Base-by-base conservation (phyloP, 2,888 invertebrate species). In the Calliphora vomitoria region DNA sequence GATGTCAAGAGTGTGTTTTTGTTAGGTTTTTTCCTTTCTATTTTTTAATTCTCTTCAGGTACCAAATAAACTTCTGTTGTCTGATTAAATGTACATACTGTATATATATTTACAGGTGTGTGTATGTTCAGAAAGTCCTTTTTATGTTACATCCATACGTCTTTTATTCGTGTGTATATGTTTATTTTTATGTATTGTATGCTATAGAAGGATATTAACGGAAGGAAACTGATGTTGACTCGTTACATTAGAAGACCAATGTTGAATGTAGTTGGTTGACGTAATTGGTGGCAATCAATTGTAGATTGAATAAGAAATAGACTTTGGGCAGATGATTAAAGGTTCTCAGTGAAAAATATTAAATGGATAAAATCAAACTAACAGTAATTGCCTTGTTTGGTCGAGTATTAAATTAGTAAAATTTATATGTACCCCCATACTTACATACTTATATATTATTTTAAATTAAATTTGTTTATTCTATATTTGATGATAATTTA, bases 21-120 rank as follows among this genome's bases (percentile, higher is more conserved):
- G 64, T 38, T 75, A 18, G 76, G 25, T 80, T 69, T 68, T 31
- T 72, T 74, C 11, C 11, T 18, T 58, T 35, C 18, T 71, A 80
- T 81, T 41, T 71, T 44, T 8, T 60, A 64, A 69, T 80, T 75
- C 53, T 74, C 53, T 62, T 69, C 85, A 81, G 76, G 81, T 85
- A 64, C 10, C 62, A 44, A 68, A 74, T 44, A 64, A 69, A 44
- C 55, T 72, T 38, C 47, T 62, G 76, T 47, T n/a, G 44, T 53
- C 15, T 71, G 41, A 62, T 10, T 62, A 55, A 25, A 25, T 25
- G 25, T 25, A 25, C 25, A 25, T 25, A 25, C 25, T 25, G 2
- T 25, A 25, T 25, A 25, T 25, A 2, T 25, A 25, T 25, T 25
- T 25, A 25, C 25, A 1, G 2, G 25, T 20, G 53, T 58, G 35